These are phyloP conservation scores for Notarius lentiginosus DNA, from an alignment of 2,113 vertebrate genomes.

Conservation along the genomic window DNA sequence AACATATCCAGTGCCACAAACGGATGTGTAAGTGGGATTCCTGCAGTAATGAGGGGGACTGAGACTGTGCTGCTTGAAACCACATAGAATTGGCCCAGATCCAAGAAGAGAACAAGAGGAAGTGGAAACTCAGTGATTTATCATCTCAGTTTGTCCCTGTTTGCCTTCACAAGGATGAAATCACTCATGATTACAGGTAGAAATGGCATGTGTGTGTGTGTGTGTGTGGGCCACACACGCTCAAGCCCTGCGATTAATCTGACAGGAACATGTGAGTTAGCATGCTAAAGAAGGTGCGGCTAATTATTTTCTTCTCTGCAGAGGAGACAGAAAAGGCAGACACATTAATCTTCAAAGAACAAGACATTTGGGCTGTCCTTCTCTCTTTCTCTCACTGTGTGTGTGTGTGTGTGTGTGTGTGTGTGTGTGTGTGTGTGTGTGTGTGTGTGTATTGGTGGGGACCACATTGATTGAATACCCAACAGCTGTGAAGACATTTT, in stretches of 20 bases:
- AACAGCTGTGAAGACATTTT: neutral
- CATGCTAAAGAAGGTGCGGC: slow-evolving; percentile 18
- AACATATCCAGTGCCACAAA: slow-evolving; percentile 19
- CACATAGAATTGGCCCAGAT: slow-evolving; percentile 23
- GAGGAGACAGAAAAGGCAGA: neutral
- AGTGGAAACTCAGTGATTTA: slow-evolving; percentile 49
- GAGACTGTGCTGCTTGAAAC: slow-evolving; percentile 28
- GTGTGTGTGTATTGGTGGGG: neutral
- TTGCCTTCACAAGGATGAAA: slow-evolving; percentile 58
- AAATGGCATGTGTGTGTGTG: slow-evolving; percentile 51
- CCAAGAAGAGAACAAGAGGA: slow-evolving; percentile 49
- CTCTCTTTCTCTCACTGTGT: neutral
- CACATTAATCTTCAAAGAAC: slow-evolving; percentile 24
- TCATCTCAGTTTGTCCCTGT: slow-evolving; percentile 56
- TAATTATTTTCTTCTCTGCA: slow-evolving; percentile 16
- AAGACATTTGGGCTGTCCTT: slow-evolving; percentile 12
- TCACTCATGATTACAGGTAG: slow-evolving; percentile 59
- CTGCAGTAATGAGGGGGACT: slow-evolving; percentile 17
- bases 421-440: neutral
- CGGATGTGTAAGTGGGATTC: slow-evolving; percentile 24
- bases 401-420: neutral
- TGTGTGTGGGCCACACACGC: slow-evolving; percentile 14
- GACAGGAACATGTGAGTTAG: slow-evolving; percentile 34
- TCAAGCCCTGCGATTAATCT: neutral
- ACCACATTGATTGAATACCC: neutral